These are phyloP conservation scores for Setipinna tenuifilis DNA, from an alignment of 2,797 vertebrate genomes.

Conservation along the genomic window DNA sequence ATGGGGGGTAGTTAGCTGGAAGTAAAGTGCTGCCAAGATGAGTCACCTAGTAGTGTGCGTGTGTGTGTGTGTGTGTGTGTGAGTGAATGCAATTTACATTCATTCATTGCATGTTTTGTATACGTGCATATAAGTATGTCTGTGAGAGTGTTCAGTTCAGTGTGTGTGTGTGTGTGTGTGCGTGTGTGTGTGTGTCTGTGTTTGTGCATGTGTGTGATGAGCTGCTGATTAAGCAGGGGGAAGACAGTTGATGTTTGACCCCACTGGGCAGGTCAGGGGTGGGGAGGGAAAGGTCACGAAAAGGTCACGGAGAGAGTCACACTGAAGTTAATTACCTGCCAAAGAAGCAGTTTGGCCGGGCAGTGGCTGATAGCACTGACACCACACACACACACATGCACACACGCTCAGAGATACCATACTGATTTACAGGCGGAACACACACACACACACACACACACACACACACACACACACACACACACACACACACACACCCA, in stretches of 20 bases:
- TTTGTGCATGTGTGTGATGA: neutral
- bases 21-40: neutral
- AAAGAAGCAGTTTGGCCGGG: neutral
- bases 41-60: neutral
- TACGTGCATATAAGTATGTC: neutral
- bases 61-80: neutral
- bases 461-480: slow-evolving; percentile 5
- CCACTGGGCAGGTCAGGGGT: neutral
- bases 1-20: neutral
- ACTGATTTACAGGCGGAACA: no score
- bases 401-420: neutral
- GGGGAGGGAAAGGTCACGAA: slow-evolving; percentile 32
- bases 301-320: slow-evolving; percentile 28
- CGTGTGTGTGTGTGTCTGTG: neutral
- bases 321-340: slow-evolving; percentile 16
- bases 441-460: no score
- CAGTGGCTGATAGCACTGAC: slow-evolving; percentile 4
- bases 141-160: neutral
- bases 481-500: no score
- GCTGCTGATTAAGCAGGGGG: slow-evolving; percentile 6
- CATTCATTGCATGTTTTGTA: no score
- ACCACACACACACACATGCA: neutral
- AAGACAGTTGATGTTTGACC: slow-evolving; percentile 37
- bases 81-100: no score
- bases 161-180: neutral